A percentile compares a stretch with the other conserved stretches of the same genome.
Evolutionary conservation across 2,113 vertebrate species (phyloP).

Genomic region (Danio rerio): GRCz12tu NC_133192.1:56444501-56445000

Average conservation of each 20-base stretch:
- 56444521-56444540: neutral
- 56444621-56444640: slow-evolving; percentile 66
- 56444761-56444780: slow-evolving; percentile 67
- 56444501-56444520: too few species aligned
- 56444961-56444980: too few species aligned
- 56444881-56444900: neutral
- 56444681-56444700: slow-evolving; percentile 58
- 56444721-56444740: slow-evolving; percentile 66
- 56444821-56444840: neutral
- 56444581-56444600: slow-evolving; percentile 62
- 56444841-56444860: neutral
- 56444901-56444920: too few species aligned
- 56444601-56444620: slow-evolving; percentile 70
- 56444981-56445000: too few species aligned
- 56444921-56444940: too few species aligned
- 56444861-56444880: neutral
- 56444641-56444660: slow-evolving; percentile 75
- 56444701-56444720: slow-evolving; percentile 67
- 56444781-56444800: slow-evolving; percentile 48
- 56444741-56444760: slow-evolving; percentile 71
- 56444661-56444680: slow-evolving; percentile 64
- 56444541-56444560: slow-evolving; percentile 40
- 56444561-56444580: slow-evolving; percentile 67
- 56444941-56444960: too few species aligned
- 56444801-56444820: slow-evolving; percentile 14